These are phyloP conservation scores for Anadara kagoshimensis DNA, from an alignment of 1,140 invertebrate species.

Conservation along the genomic window DNA sequence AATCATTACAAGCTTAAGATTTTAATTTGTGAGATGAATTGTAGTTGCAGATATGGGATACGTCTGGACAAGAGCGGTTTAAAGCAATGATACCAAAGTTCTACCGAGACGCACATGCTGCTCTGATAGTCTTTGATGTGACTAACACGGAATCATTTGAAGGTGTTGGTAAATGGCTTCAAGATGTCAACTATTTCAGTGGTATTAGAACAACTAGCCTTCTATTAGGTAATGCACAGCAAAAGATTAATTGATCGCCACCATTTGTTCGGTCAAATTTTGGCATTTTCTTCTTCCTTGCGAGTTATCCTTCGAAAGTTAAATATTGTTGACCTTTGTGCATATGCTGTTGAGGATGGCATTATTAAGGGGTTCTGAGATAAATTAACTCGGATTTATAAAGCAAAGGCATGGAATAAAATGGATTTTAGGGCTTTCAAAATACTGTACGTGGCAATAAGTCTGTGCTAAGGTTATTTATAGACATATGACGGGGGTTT, in stretches of 20 bases:
- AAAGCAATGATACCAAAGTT: slow-evolving; percentile 72
- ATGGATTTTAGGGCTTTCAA: too few relatives aligned
- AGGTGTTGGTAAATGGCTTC: slow-evolving; percentile 21
- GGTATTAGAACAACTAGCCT: slow-evolving; percentile 13
- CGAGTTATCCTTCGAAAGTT: background rate
- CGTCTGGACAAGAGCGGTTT: slow-evolving; percentile 90
- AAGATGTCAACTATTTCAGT: slow-evolving; percentile 24
- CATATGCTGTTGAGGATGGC: background rate
- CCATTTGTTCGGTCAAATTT: too few relatives aligned
- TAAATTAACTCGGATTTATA: background rate
- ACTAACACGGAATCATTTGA: slow-evolving; percentile 34
- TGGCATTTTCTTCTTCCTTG: background rate
- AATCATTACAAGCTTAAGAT: too few relatives aligned
- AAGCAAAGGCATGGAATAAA: too few relatives aligned
- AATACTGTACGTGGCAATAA: background rate
- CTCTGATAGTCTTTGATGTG: slow-evolving; percentile 44
- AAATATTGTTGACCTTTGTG: background rate
- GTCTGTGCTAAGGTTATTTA: background rate
- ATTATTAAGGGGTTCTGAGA: background rate
- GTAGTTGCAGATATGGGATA: slow-evolving; percentile 36
- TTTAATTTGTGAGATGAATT: background rate
- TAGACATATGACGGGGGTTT: too few relatives aligned
- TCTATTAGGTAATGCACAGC: slow-evolving; percentile 18
- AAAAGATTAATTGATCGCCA: background rate
- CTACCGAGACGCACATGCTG: slow-evolving; percentile 43